These are phyloP conservation scores for Nyctibius bracteatus DNA, from an alignment of 2,113 vertebrate species.

Conservation along the genomic window DNA sequence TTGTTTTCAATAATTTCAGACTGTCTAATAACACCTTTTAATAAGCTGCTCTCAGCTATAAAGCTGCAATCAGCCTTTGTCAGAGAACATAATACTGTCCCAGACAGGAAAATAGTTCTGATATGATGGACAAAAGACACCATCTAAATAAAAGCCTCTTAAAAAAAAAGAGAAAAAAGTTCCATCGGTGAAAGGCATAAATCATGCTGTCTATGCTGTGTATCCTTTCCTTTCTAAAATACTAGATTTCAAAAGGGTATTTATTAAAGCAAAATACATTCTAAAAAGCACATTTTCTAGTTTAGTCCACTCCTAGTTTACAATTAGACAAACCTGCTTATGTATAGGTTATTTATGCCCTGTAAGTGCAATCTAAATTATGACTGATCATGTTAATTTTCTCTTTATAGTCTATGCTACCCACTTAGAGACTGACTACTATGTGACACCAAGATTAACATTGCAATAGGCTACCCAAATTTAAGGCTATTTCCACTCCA, in stretches of 20 bases:
- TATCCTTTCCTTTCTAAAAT: neutral
- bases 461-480: neutral
- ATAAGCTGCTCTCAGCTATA: slow-evolving; percentile 10
- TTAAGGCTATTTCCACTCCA: neutral
- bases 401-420: neutral
- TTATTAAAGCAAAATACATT: neutral
- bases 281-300: neutral
- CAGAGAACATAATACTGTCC: neutral
- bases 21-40: slow-evolving; percentile 25
- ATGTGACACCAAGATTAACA: neutral
- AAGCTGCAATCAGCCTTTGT: slow-evolving; percentile 36
- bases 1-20: slow-evolving; percentile 59
- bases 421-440: neutral
- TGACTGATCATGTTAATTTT: neutral
- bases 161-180: neutral
- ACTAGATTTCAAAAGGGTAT: neutral
- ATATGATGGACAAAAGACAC: neutral
- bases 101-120: neutral
- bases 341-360: neutral
- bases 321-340: neutral
- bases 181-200: neutral
- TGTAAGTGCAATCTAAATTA: neutral
- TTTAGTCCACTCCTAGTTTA: neutral
- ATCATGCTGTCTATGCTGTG: neutral
- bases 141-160: neutral